Conservation (phyloP, 2,888 invertebrate genomes). For the Phortica magna region DNA sequence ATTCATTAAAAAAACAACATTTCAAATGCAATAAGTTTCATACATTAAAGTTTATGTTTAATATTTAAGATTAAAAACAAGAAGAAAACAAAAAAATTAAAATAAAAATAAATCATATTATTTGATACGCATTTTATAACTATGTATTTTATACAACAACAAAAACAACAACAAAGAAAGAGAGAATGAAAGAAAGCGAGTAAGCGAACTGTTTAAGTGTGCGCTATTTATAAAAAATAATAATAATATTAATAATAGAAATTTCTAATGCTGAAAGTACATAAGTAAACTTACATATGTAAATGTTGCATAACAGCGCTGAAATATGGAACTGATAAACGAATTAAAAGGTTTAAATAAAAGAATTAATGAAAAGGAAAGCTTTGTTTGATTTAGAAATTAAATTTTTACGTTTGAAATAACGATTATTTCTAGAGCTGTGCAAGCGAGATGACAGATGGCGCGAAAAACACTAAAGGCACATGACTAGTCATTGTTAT, state of each 20-base stretch:
- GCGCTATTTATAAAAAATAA: not conserved
- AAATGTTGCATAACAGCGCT: not conserved
- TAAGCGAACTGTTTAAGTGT: not conserved
- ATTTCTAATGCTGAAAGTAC: not conserved
- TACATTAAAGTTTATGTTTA: conserved; percentile 5
- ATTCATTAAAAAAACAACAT: not conserved
- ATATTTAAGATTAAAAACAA: conserved; percentile 1
- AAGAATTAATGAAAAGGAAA: conserved; percentile 2
- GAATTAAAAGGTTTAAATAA: conserved; percentile 30
- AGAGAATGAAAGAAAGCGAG: not conserved
- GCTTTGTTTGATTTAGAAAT: no score
- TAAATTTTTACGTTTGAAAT: no score
- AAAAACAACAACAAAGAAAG: not conserved
- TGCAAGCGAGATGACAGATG: no score
- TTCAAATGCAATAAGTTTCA: conserved; percentile 28
- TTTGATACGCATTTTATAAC: conserved; percentile 33
- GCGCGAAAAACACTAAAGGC: no score
- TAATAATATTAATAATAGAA: not conserved
- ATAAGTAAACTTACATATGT: not conserved
- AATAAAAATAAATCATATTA: conserved; percentile 11
- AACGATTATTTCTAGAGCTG: no score
- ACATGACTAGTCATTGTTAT: no score
- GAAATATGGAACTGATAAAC: conserved; percentile 34
- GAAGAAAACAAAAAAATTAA: not conserved
- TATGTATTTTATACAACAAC: conserved; percentile 28